Evolutionary conservation across 2,113 vertebrate genomes (phyloP), one percentile per base, ranked within the genome.

Genomic region (Eira barbara): DNA sequence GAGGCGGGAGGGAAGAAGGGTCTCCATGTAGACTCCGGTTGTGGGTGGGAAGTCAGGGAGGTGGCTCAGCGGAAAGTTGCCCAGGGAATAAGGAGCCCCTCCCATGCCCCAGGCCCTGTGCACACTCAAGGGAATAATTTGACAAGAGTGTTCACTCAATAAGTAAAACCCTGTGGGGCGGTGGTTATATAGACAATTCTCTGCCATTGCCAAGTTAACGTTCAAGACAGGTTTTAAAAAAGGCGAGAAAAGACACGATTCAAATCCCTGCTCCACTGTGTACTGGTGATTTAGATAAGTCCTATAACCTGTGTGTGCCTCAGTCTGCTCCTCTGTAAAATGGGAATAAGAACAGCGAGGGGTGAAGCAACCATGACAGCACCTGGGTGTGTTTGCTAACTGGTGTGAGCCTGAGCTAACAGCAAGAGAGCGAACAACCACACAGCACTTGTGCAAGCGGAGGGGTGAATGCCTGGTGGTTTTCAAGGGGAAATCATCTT

Each of bases 381-480:
- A 45, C 18, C 21, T 34, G 6, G n/a, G 52, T 14, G 0, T 6
- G 27, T 67, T 13, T 29, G 42, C 39, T 29, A 55, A 80, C 25
- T 6, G 23, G n/a, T 31, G 29, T 15, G 13, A 14, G 29, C 2
- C 18, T 2, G 1, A 34, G 14, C 29, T 12, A 10, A 78, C 29
- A 2, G 12, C 3, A 3, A 55, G 20, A 36, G 61, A 27, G 47
- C 31, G 42, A 76, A 47, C n/a, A 57, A 2, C 36, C 12, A 71
- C 59, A 29, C 1, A 31, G 47, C 6, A 1, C 23, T 1, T 0
- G 3, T 3, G 8, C 1, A 3, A 49, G 21, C 0, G 1, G 36
- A 63, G 14, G 63, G 27, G 13, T 73, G 12, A 0, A 6, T n/a
- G 20, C 13, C 42, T 27, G 71, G 55, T 10, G 25, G 39, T 20